Conservation (phyloP, 2,888 invertebrate genomes). For the Cerastoderma edule region DNA sequence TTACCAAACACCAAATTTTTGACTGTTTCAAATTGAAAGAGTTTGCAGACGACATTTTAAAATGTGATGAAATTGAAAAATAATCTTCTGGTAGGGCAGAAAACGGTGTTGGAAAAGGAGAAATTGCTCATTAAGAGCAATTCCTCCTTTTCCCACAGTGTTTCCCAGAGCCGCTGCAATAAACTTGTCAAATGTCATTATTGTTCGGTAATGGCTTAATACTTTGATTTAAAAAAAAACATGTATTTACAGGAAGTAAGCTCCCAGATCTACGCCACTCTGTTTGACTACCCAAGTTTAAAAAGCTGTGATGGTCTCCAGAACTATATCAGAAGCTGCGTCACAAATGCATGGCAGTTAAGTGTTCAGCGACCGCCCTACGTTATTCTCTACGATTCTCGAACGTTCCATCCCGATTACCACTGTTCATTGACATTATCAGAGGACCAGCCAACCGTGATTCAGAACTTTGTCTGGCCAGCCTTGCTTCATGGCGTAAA, state of each 20-base stretch:
- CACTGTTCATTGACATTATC: slow-evolving; percentile 92
- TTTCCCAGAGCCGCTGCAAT: too few relatives aligned
- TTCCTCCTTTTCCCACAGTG: too few relatives aligned
- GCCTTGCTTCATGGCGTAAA: slow-evolving; percentile 89
- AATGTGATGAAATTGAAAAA: too few relatives aligned
- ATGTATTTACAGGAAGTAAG: slow-evolving; percentile 86
- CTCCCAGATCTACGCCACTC: slow-evolving; percentile 91
- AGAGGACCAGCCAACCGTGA: slow-evolving; percentile 89
- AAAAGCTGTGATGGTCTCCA: slow-evolving; percentile 91
- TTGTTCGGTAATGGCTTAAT: too few relatives aligned
- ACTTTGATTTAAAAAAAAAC: too few relatives aligned
- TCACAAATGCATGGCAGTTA: slow-evolving; percentile 94
- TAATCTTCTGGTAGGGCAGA: too few relatives aligned
- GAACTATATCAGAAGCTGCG: slow-evolving; percentile 92
- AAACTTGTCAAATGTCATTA: too few relatives aligned
- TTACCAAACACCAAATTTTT: too few relatives aligned
- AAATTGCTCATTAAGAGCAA: too few relatives aligned
- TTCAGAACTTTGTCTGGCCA: slow-evolving; percentile 94
- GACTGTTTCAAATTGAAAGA: too few relatives aligned
- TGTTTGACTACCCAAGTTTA: slow-evolving; percentile 96
- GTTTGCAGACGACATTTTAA: too few relatives aligned
- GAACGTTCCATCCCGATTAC: slow-evolving; percentile 89
- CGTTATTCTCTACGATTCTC: slow-evolving; percentile 85
- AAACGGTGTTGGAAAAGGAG: too few relatives aligned
- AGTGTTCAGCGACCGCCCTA: slow-evolving; percentile 87